Evolutionary conservation across 2,113 vertebrate species (phyloP).

Genomic region (Xiphophorus hellerii): DNA sequence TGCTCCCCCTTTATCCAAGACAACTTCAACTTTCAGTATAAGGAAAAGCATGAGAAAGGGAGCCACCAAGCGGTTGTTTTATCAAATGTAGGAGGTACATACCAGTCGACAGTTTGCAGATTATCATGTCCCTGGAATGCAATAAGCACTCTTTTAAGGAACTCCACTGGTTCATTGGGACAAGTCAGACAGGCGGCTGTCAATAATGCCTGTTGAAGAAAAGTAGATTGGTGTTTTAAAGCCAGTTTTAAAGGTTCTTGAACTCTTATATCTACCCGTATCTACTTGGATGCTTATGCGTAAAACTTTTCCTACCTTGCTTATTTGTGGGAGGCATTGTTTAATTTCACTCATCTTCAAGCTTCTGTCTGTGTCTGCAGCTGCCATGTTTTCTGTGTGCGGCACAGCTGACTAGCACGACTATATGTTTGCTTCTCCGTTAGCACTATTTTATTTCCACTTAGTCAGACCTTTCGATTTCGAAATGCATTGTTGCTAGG

Average conservation of each 20-base stretch:
- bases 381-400: conserved; percentile 6
- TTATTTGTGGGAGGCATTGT: conserved; percentile 57
- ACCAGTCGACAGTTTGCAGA: conserved; percentile 53
- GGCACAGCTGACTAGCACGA: background rate
- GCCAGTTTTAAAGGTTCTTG: background rate
- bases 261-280: too few species aligned
- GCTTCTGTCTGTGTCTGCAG: conserved; percentile 10
- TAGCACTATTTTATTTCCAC: too few species aligned
- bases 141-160: conserved; percentile 45
- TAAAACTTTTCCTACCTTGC: conserved; percentile 32
- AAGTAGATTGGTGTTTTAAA: background rate
- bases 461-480: background rate
- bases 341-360: conserved; percentile 32
- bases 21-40: too few species aligned
- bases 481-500: conserved; percentile 43
- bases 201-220: conserved; percentile 42
- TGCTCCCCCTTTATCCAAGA: background rate
- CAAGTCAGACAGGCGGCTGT: conserved; percentile 46
- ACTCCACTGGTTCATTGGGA: conserved; percentile 55
- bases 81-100: conserved; percentile 4
- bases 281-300: too few species aligned
- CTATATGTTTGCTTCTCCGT: too few species aligned
- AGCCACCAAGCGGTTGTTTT: conserved; percentile 48
- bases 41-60: conserved; percentile 36
- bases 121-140: conserved; percentile 42